Evolutionary conservation across 1,140 invertebrate species (phyloP).

Genomic region (Samia ricini): DNA sequence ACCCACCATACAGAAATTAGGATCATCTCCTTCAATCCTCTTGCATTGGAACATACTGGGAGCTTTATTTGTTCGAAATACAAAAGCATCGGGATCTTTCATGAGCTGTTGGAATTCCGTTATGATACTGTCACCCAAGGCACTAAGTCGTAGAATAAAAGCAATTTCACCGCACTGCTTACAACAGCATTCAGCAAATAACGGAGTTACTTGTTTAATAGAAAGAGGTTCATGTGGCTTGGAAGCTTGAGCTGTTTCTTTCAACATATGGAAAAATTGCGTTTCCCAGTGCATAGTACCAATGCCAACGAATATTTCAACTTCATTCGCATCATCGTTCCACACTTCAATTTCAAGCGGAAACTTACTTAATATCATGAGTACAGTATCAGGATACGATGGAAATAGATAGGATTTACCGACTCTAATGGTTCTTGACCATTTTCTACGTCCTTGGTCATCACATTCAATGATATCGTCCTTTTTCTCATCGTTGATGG

Average conservation of each 20-base stretch:
- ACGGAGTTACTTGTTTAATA: conserved; percentile 47
- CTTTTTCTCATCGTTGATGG: conserved; percentile 42
- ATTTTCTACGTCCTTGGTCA: conserved; percentile 54
- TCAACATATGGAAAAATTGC: conserved; percentile 60
- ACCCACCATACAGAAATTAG: conserved; percentile 67
- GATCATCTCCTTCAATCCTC: conserved; percentile 58
- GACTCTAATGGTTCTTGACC: conserved; percentile 60
- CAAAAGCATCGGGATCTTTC: conserved; percentile 61
- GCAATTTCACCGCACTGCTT: conserved; percentile 52
- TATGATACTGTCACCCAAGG: conserved; percentile 61
- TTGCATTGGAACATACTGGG: conserved; percentile 68
- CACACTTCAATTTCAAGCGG: conserved; percentile 66
- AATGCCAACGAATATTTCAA: conserved; percentile 60
- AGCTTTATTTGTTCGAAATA: conserved; percentile 68
- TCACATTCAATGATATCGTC: conserved; percentile 60
- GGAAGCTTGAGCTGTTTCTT: conserved; percentile 48
- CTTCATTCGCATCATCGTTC: conserved; percentile 65
- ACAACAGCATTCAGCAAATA: conserved; percentile 61
- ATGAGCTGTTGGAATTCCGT: conserved; percentile 68
- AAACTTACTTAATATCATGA: conserved; percentile 59
- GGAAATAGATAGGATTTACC: conserved; percentile 69
- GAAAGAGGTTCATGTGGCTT: conserved; percentile 54
- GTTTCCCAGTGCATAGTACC: conserved; percentile 66
- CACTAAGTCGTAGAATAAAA: conserved; percentile 60
- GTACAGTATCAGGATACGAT: conserved; percentile 61